phyloP scores from a whole-genome alignment of 2,888 invertebrate genomes.

The Willowsia nigromaculata region DNA sequence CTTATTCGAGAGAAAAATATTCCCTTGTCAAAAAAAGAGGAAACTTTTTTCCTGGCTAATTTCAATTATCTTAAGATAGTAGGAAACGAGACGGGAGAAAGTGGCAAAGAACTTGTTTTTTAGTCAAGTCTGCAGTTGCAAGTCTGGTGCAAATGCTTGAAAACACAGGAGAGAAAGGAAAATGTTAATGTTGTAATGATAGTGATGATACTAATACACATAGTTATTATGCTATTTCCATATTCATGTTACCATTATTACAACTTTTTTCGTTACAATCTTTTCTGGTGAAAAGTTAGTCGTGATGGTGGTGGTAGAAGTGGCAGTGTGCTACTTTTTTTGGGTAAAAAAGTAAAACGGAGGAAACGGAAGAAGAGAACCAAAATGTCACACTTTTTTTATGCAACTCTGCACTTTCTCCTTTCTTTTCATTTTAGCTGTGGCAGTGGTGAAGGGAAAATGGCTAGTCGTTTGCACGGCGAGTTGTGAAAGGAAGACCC shows the following conservation, averaged over 20 bases:
- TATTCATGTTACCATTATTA: neutral
- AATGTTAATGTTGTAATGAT: neutral
- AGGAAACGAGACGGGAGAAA: slow-evolving; percentile 15
- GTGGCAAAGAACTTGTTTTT: slow-evolving; percentile 36
- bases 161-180: neutral
- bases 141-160: neutral
- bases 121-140: neutral
- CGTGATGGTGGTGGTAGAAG: neutral
- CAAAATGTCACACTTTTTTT: slow-evolving; percentile 28
- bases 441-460: neutral
- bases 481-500: neutral
- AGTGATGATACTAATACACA: neutral
- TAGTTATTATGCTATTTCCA: neutral
- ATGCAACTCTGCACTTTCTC: slow-evolving; percentile 4
- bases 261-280: neutral
- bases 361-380: neutral
- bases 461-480: no score
- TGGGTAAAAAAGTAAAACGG: neutral
- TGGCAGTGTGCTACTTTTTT: neutral
- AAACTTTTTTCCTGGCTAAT: slow-evolving; percentile 58
- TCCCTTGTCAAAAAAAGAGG: slow-evolving; percentile 52
- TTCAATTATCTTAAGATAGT: slow-evolving; percentile 70
- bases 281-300: neutral
- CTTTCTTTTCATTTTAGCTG: neutral
- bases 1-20: slow-evolving; percentile 38